Evolutionary conservation across 2,888 invertebrate genomes (phyloP), one percentile per base, ranked within the genome.

Genomic region (Xestoiulus laeticollis): DNA sequence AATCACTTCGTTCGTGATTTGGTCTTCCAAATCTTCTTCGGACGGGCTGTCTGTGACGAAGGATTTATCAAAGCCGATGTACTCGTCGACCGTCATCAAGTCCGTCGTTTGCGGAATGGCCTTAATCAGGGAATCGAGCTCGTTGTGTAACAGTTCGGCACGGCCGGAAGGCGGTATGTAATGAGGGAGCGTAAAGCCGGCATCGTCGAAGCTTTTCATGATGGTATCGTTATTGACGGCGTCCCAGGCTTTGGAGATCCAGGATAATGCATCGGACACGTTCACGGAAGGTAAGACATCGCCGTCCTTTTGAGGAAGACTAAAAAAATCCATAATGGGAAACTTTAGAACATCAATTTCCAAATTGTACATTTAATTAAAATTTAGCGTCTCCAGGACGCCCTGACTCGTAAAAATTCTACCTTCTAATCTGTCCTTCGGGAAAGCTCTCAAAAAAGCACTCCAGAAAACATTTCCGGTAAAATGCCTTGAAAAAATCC

Each of bases 21-120:
- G 87, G 22, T 87, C 87, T 30, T 87, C 87, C 87, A 82, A 12
- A 19, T 87, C 87, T 26, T 87, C 87, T 44, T 87, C 87, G 3
- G 87, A 87, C 48, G 43, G 82, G 26, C 30, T 38, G 1, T 87
- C 82, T 22, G 78, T 12, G 10, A 22, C 44, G 26, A 16, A 32
- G 22, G 38, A 33, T 19, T 48, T 82, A 83, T 87, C 87, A 1
- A 87, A 82, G 16, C n/a, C 38, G 26, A 87, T 83, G 82, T 82
- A 87, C 22, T 87, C 87, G 14, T 38, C 38, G n/a, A 33, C 83
- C 6, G 87, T 78, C 43, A 83, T 48, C 22, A 86, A 53, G 78
- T 83, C 82, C 32, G 22, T n/a, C 1, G 38, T 22, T n/a, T 22
- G n/a, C 8, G 43, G 16, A 22, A 82, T 48, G 16, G 87, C 87